These are phyloP conservation scores for Calliphora vicina DNA, from an alignment of 1,140 invertebrate genomes.

Conservation along the genomic window DNA sequence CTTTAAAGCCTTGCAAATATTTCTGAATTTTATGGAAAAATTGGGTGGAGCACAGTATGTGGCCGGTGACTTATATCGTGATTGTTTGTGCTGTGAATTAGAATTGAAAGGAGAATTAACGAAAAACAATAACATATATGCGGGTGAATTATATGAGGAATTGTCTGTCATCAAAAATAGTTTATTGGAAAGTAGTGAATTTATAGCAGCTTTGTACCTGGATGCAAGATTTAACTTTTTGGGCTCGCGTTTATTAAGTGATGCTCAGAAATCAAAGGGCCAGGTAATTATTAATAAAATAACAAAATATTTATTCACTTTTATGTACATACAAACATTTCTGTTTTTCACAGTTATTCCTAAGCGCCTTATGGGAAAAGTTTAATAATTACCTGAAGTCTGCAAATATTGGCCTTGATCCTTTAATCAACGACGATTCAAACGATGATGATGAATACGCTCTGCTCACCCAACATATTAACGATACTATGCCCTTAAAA, in stretches of 20 bases:
- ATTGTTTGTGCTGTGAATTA: not conserved
- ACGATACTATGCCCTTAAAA: not conserved
- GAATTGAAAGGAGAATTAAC: not conserved
- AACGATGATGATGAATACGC: not conserved
- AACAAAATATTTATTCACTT: no score
- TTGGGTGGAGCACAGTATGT: not conserved
- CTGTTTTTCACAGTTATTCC: no score
- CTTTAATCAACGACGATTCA: not conserved
- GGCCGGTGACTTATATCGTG: not conserved
- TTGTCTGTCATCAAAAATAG: not conserved
- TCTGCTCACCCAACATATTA: not conserved
- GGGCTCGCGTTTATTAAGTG: not conserved
- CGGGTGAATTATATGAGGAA: not conserved
- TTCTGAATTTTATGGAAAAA: not conserved
- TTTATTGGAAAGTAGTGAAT: not conserved
- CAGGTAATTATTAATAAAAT: no score
- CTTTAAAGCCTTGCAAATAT: not conserved
- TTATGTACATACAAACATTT: no score
- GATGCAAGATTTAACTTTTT: not conserved
- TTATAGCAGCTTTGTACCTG: not conserved
- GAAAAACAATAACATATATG: not conserved
- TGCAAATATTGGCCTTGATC: no score
- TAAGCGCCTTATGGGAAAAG: no score
- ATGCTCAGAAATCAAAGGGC: not conserved
- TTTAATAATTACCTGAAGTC: no score